Base-by-base conservation (phyloP, 2,797 vertebrate genomes). In the Poecilia velifera region DNA sequence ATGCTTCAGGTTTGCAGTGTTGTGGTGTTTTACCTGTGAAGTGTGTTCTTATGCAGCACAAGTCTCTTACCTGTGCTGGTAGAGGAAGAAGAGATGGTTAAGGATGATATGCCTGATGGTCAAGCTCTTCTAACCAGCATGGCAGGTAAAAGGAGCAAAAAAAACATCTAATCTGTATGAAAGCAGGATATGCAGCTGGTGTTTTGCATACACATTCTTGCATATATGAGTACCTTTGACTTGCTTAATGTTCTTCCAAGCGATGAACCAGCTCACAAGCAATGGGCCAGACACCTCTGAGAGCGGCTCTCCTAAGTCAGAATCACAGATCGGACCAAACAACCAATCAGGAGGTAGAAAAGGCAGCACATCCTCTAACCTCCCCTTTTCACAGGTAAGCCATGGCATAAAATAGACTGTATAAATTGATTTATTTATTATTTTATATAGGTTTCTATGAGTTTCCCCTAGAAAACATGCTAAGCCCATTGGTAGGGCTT, bases 31-130 rank as follows among this genome's bases (percentile, higher is more conserved):
- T 76, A 82, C 9, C 3, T 84, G 36, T 16, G 1, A 18, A 49
- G 3, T 70, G 8, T 87, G 51, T 74, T 28, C 79, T n/a, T 72
- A 90, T 87, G 1, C 79, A 94, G 94, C 84, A 83, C 86, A 0
- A 91, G 86, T 74, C 86, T 93, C 82, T 87, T 94, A 39, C 94
- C 94, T n/a, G 93, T 93, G 84, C 57, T 95, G 82, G 85, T 91
- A 74, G 94, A 94, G 57, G 94, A 95, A 72, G 94, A 93, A 79
- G 94, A 93, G 82, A 87, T 83, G 4, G 76, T 84, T 6, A 89
- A 79, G 83, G 93, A 93, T 53, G 18, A 73, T 36, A 20, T 72
- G 39, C 75, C 78, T 0, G 88, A 86, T 46, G 75, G 82, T 74
- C 41, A 86, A 25, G 51, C 85, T 13, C 76, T 41, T 25, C 73